Conservation (phyloP, 2,113 vertebrate genomes). For the Osmerus mordax region DNA sequence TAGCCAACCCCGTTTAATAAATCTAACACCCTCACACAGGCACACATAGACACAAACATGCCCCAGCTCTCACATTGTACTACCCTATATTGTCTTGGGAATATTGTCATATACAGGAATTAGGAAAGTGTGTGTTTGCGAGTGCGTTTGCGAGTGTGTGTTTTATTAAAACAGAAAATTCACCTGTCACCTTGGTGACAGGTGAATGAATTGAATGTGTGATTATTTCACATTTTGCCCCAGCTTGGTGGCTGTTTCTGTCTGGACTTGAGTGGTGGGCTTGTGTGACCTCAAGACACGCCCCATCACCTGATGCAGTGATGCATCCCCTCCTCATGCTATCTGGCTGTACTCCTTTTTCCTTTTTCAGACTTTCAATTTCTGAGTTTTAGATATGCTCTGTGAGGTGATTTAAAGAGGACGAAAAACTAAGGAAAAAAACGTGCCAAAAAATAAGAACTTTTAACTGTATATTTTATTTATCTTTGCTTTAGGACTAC, state of each 20-base stretch:
- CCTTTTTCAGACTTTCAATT: slow-evolving; percentile 65
- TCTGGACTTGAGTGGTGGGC: not conserved
- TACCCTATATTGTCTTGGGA: slow-evolving; percentile 28
- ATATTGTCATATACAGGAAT: not conserved
- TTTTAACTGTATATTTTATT: slow-evolving; percentile 69
- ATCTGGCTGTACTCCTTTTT: slow-evolving; percentile 63
- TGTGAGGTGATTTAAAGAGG: slow-evolving; percentile 59
- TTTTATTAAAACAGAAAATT: not conserved
- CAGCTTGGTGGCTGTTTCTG: not conserved
- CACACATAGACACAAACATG: slow-evolving; percentile 5
- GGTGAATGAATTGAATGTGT: slow-evolving; percentile 11
- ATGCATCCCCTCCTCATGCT: slow-evolving; percentile 50
- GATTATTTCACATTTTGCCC: slow-evolving; percentile 41
- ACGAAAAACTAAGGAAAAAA: slow-evolving; percentile 51
- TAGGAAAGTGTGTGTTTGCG: too few species aligned
- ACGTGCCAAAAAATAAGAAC: slow-evolving; percentile 76
- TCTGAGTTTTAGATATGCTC: slow-evolving; percentile 63
- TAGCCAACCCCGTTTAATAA: slow-evolving; percentile 39
- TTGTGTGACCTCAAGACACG: slow-evolving; percentile 24
- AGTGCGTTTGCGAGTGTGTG: too few species aligned
- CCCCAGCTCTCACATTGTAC: slow-evolving; percentile 24
- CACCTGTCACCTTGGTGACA: not conserved
- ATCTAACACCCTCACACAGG: slow-evolving; percentile 37
- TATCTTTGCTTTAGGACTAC: slow-evolving; percentile 72
- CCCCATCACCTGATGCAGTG: slow-evolving; percentile 43